Percentiles rank a stretch among this genome's conserved stretches.
Conservation (phyloP, 2,113 vertebrate genomes). For the Emberiza fucata region DNA sequence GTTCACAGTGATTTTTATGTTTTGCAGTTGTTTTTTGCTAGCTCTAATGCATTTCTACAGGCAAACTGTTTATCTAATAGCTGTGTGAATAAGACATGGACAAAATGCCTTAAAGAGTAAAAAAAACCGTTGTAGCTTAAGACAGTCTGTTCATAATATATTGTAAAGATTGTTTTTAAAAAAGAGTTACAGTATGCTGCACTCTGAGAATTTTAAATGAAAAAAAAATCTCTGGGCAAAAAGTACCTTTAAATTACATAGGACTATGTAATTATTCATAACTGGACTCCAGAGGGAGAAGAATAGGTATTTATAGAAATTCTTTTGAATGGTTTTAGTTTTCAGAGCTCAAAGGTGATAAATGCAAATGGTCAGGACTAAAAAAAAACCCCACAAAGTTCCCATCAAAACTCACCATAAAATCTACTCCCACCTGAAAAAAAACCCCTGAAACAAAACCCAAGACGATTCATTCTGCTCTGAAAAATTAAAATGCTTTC, state of each 20-base stretch:
- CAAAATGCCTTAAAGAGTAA: background rate
- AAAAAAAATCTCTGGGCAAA: background rate
- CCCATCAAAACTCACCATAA: background rate
- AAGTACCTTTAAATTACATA: background rate
- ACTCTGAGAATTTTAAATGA: background rate
- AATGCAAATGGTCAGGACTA: background rate
- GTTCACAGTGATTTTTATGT: background rate
- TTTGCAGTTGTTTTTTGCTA: conserved; percentile 10
- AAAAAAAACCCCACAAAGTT: fast-evolving
- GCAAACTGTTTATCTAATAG: background rate
- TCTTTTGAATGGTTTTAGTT: background rate
- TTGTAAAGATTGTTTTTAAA: background rate
- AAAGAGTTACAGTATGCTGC: background rate
- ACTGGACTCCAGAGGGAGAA: background rate
- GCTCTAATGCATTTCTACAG: background rate
- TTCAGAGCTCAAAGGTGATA: background rate
- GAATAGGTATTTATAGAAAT: conserved; percentile 4
- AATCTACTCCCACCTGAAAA: background rate
- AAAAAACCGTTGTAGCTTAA: background rate
- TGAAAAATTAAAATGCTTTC: background rate
- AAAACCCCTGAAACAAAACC: background rate
- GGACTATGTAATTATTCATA: background rate
- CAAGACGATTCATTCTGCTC: background rate
- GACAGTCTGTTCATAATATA: background rate
- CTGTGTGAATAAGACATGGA: background rate